Evolutionary conservation across 2,797 vertebrate genomes (phyloP).

Genomic region (Neosalanx taihuensis): DNA sequence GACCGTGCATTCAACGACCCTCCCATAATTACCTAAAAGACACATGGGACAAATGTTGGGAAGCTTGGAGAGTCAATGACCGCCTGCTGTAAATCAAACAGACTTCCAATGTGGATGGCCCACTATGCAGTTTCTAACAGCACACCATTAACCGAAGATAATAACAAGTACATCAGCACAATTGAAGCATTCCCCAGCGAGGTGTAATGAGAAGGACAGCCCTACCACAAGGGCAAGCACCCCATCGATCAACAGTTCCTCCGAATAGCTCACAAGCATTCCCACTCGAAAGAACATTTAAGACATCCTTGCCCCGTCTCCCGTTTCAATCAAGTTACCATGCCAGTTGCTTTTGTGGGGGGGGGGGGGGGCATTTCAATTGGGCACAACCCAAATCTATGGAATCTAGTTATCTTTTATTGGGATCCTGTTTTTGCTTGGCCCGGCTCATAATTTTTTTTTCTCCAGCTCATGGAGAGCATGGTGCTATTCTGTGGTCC

Average conservation of each 20-base stretch:
- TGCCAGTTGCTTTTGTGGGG: too few relatives aligned
- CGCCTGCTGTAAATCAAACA: constrained; percentile 46
- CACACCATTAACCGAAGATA: constrained; percentile 34
- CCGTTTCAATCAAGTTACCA: constrained; percentile 4
- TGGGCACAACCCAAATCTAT: too few relatives aligned
- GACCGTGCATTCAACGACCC: constrained; percentile 17
- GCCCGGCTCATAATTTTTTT: neutral
- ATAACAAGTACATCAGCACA: constrained; percentile 41
- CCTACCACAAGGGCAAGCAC: constrained; percentile 30
- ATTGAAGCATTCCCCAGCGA: constrained; percentile 19
- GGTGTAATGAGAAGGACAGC: constrained; percentile 29
- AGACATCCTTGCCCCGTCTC: neutral
- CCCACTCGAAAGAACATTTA: constrained; percentile 2
- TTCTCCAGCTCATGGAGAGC: too few relatives aligned
- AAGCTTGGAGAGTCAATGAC: constrained; percentile 29
- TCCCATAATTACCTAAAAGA: constrained; percentile 38
- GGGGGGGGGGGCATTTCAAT: too few relatives aligned
- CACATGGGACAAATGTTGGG: constrained; percentile 42
- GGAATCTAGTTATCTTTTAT: too few relatives aligned
- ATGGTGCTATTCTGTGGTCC: constrained; percentile 15
- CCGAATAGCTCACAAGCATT: constrained; percentile 23
- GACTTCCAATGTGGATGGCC: constrained; percentile 29
- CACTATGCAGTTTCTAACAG: constrained; percentile 32
- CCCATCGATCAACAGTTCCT: constrained; percentile 20
- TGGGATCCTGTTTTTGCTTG: neutral